Evolutionary conservation across 2,888 invertebrate species (phyloP), one percentile per base, ranked within the genome.

Genomic region (Margaritifera margaritifera): DNA sequence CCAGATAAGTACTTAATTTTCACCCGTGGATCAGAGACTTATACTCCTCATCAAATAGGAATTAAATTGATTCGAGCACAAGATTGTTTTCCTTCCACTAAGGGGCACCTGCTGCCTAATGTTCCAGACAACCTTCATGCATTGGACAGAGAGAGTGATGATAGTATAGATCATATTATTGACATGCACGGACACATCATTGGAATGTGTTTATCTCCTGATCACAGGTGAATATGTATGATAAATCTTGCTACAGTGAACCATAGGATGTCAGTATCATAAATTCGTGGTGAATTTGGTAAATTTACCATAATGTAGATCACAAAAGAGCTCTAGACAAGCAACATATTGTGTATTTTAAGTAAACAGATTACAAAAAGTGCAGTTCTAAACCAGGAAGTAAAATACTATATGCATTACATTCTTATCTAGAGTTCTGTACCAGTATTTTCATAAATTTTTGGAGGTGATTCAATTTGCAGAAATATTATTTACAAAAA

Each of bases 171-270:
- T 90, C 94, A 94, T 88, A 89, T 94, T 11, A 94, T 96, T 73
- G 95, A 96, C 89, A 91, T 96, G 64, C 94, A 95, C 86, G 95
- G 95, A 0, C 95, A 95, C 86, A 95, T 96, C 69, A 95, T 95
- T 80, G 96, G 96, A 80, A 95, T 96, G 94, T 93, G 94, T 2
- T 90, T 96, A 20, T 95, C 95, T 74, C 95, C 95, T 0, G 95
- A 95, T 90, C 94, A 95, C 84, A 92, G 93, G 93, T 92, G 85
- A 76, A 77, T 66, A 25, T 11, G 42, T 15, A 11, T 42, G 42
- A 8, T 11, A 42, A 42, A 42, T 42, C 42, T 42, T 42, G 42
- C 83, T 59, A 2, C 15, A n/a, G 53, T 20, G 19, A 19, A 27
- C 19, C 22, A 56, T 24, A 56, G 15, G 24, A 56, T 56, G 24